phyloP scores from a whole-genome alignment of 1,140 invertebrate species.

The Drosophila malerkotliana region DNA sequence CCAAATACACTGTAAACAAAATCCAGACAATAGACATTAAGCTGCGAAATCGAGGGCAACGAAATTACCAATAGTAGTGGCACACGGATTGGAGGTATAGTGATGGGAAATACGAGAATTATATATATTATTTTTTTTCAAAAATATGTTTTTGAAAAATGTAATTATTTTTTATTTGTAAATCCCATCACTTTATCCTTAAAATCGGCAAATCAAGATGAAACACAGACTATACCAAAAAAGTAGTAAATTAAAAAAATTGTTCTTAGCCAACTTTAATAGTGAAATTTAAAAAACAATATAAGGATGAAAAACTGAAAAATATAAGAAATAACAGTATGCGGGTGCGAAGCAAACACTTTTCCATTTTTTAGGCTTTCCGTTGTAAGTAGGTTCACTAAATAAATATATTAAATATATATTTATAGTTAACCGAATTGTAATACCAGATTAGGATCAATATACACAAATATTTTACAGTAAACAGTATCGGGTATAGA shows the following conservation, averaged over 20 bases:
- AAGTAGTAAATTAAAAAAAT: constrained; percentile 40
- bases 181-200: constrained; percentile 9
- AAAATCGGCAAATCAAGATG: constrained; percentile 1
- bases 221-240: constrained; percentile 4
- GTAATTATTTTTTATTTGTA: background rate
- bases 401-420: background rate
- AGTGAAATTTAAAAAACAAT: constrained; percentile 14
- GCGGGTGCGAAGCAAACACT: constrained; percentile 18
- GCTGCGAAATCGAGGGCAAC: constrained; percentile 37
- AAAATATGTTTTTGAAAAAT: background rate
- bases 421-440: constrained; percentile 57
- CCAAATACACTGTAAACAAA: constrained; percentile 8
- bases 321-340: background rate
- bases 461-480: constrained; percentile 10
- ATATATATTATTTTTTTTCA: background rate
- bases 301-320: background rate
- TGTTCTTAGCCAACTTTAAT: constrained; percentile 36
- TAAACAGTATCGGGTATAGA: background rate
- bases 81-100: constrained; percentile 10
- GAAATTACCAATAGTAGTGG: constrained; percentile 20
- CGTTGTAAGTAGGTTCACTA: constrained; percentile 10
- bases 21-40: constrained; percentile 45
- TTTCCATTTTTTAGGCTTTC: constrained; percentile 24
- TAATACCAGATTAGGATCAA: constrained; percentile 25
- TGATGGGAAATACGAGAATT: constrained; percentile 14